Evolutionary conservation across 2,888 invertebrate genomes (phyloP).

Genomic region (Perithous albicinctus): DNA sequence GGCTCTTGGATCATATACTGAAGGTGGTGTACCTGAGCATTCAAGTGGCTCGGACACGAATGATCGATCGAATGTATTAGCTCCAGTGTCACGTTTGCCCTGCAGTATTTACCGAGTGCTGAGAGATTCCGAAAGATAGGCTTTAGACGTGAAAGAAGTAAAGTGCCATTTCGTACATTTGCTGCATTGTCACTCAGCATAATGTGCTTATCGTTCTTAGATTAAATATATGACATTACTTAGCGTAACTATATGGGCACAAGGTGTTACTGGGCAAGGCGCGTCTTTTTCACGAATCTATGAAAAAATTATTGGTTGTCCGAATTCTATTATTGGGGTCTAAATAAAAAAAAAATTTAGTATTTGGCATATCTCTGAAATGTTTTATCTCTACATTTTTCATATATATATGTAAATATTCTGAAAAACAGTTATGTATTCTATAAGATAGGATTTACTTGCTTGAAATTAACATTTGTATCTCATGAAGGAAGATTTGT

Average conservation of each 20-base stretch:
- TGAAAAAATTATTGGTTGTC: not conserved
- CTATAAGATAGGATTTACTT: no score
- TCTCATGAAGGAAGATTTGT: no score
- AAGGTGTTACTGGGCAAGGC: not conserved
- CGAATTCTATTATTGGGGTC: not conserved
- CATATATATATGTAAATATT: no score
- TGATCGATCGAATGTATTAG: slow-evolving; percentile 54
- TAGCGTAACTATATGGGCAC: not conserved
- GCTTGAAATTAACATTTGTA: no score
- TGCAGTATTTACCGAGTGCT: slow-evolving; percentile 23
- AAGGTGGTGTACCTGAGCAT: slow-evolving; percentile 30
- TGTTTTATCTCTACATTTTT: no score
- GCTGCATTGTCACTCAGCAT: slow-evolving; percentile 17
- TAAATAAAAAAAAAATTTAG: not conserved
- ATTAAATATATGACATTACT: not conserved
- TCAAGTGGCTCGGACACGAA: slow-evolving; percentile 32
- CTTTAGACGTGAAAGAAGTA: slow-evolving; percentile 8
- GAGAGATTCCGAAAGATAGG: slow-evolving; percentile 26
- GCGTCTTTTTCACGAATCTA: not conserved
- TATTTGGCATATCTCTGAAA: not conserved
- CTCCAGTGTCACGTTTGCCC: slow-evolving; percentile 42
- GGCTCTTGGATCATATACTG: slow-evolving; percentile 23
- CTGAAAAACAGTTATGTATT: no score
- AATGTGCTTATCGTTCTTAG: slow-evolving; percentile 9
- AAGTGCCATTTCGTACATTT: slow-evolving; percentile 33